Evolutionary conservation across 2,797 vertebrate genomes (phyloP).

Genomic region (Hozukius guyotensis): DNA sequence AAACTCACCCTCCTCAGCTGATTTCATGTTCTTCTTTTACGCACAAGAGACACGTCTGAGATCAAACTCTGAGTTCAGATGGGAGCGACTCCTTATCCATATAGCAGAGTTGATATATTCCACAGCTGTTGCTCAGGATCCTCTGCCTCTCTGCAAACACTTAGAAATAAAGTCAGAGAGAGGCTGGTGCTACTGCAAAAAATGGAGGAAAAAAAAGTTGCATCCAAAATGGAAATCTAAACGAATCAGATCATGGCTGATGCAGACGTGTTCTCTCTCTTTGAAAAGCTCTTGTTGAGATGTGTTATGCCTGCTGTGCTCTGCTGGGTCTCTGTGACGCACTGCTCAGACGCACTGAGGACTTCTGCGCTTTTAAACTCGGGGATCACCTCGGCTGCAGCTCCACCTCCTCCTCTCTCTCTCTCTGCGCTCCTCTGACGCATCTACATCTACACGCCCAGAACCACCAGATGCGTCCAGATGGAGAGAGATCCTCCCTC

Average conservation of each 20-base stretch:
- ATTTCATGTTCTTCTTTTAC: constrained; percentile 86
- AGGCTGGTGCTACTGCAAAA: constrained; percentile 7
- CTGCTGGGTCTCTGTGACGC: constrained; percentile 88
- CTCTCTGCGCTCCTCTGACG: constrained; percentile 79
- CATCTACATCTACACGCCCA: constrained; percentile 71
- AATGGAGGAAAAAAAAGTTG: neutral
- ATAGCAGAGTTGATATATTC: constrained; percentile 42
- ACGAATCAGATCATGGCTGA: neutral
- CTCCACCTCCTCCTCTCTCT: too few relatives aligned
- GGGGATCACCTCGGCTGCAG: constrained; percentile 89
- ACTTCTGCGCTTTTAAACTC: constrained; percentile 90
- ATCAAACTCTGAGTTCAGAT: constrained; percentile 49
- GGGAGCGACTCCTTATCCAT: constrained; percentile 63
- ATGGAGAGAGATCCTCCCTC: constrained; percentile 54
- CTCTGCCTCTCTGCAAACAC: neutral
- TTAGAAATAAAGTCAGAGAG: neutral
- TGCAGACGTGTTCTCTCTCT: neutral
- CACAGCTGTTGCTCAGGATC: constrained; percentile 52
- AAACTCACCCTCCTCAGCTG: constrained; percentile 92
- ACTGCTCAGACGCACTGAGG: constrained; percentile 78
- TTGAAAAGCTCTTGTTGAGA: constrained; percentile 11
- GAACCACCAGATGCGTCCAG: constrained; percentile 41
- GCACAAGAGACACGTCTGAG: constrained; percentile 52
- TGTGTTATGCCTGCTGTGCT: constrained; percentile 46
- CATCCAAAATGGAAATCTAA: neutral